phyloP scores from a whole-genome alignment of 2,797 vertebrate species.

The Sorex maritimensis region DNA sequence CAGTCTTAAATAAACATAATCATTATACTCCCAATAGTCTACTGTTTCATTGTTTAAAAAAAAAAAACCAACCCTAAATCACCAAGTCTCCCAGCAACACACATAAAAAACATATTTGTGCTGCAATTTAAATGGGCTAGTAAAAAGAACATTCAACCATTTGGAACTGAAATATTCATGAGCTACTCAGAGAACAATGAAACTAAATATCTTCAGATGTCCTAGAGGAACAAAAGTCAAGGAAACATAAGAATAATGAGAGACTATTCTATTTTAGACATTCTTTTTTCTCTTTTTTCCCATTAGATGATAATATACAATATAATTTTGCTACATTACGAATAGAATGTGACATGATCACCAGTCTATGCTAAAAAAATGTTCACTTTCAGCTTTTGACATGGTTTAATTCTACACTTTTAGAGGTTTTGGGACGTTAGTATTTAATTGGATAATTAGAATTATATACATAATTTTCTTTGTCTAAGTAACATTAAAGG shows the following conservation, averaged over 20 bases:
- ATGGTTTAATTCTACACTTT: slow-evolving; percentile 40
- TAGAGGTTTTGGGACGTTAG: neutral
- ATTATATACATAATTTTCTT: neutral
- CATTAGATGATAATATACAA: slow-evolving; percentile 81
- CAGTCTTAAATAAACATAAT: slow-evolving; percentile 39
- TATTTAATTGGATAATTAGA: slow-evolving; percentile 34
- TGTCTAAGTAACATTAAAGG: neutral
- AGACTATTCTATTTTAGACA: slow-evolving; percentile 85
- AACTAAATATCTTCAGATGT: slow-evolving; percentile 88
- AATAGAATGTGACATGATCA: slow-evolving; percentile 74
- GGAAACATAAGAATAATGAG: slow-evolving; percentile 85
- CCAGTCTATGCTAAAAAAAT: slow-evolving; percentile 51
- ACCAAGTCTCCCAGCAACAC: slow-evolving; percentile 82
- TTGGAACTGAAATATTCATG: slow-evolving; percentile 92
- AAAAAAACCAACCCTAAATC: slow-evolving; percentile 51
- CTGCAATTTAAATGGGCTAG: slow-evolving; percentile 88
- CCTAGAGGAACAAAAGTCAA: slow-evolving; percentile 88
- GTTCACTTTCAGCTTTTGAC: slow-evolving; percentile 50
- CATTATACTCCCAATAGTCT: neutral
- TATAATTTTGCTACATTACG: slow-evolving; percentile 78
- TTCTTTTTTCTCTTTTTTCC: slow-evolving; percentile 65
- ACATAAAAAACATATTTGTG: slow-evolving; percentile 86
- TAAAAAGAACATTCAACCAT: slow-evolving; percentile 88
- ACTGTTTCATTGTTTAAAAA: slow-evolving; percentile 31
- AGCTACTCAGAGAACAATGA: slow-evolving; percentile 89